phyloP scores from a whole-genome alignment of 2,888 invertebrate species.

The Elmis aenea region DNA sequence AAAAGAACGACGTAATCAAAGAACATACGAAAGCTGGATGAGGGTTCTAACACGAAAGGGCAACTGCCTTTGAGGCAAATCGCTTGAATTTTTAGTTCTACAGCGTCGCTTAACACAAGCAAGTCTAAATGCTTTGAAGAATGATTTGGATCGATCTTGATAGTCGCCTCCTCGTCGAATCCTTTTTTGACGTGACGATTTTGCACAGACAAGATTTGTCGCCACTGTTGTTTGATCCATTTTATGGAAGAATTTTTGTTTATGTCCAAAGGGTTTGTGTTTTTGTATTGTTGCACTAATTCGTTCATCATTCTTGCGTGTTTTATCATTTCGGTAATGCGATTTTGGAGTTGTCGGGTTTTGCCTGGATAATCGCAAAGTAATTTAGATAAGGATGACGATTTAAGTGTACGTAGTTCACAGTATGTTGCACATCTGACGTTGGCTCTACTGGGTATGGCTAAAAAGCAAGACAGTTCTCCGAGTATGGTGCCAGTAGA shows the following conservation, averaged over 20 bases:
- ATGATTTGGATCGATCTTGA: constrained; percentile 10
- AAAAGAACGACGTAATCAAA: constrained; percentile 11
- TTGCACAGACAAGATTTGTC: neutral
- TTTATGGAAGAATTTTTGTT: constrained; percentile 3
- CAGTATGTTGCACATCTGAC: too few species aligned
- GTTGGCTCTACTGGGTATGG: too few species aligned
- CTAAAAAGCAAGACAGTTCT: constrained; percentile 49
- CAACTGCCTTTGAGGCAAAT: constrained; percentile 45
- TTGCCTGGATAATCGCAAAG: constrained; percentile 50
- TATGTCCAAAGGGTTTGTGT: too few species aligned
- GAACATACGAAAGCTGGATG: constrained; percentile 44
- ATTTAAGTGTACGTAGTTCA: too few species aligned
- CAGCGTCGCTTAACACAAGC: constrained; percentile 25
- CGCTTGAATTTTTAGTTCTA: constrained; percentile 32
- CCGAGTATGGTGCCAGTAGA: constrained; percentile 53
- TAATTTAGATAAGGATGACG: too few species aligned
- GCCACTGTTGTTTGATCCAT: constrained; percentile 12
- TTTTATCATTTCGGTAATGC: too few species aligned
- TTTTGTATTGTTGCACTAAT: constrained; percentile 1
- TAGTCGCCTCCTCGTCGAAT: neutral
- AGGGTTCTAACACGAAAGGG: constrained; percentile 50
- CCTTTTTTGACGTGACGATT: neutral
- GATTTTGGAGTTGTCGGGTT: constrained; percentile 22
- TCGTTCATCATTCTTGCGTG: too few species aligned
- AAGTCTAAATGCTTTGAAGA: constrained; percentile 25